Percentiles rank a stretch among this genome's conserved stretches.
Conservation (phyloP, 2,888 invertebrate species). For the Apamea sordens region DNA sequence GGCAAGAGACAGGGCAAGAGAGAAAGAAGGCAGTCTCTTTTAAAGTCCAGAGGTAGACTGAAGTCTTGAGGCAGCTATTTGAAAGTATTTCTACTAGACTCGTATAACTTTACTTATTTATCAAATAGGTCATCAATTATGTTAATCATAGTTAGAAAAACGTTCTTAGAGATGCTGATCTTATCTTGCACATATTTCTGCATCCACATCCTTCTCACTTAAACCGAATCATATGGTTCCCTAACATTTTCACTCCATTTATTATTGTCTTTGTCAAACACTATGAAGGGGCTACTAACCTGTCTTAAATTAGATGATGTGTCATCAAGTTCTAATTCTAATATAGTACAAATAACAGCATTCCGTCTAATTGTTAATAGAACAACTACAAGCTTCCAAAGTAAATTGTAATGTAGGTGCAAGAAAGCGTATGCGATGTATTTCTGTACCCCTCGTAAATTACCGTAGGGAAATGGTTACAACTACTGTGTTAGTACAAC, state of each 20-base stretch:
- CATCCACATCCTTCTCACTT: not conserved
- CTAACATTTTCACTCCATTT: not conserved
- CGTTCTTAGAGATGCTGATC: not conserved
- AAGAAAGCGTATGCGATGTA: constrained; percentile 45
- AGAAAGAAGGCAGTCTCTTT: too few relatives aligned
- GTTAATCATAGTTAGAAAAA: not conserved
- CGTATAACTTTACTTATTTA: not conserved
- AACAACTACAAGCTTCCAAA: constrained; percentile 12
- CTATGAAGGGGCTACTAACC: too few relatives aligned
- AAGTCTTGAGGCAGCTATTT: too few relatives aligned
- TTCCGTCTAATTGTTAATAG: not conserved
- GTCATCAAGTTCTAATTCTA: not conserved
- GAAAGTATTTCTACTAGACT: not conserved
- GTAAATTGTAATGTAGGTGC: constrained; percentile 43
- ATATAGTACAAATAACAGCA: not conserved
- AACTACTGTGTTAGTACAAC: constrained; percentile 25
- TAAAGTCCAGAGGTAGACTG: too few relatives aligned
- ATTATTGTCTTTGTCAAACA: not conserved
- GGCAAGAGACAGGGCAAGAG: too few relatives aligned
- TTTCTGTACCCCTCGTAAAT: constrained; percentile 49
- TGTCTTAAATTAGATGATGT: not conserved
- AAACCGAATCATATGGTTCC: constrained; percentile 2
- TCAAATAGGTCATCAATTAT: not conserved
- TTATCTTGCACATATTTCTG: not conserved
- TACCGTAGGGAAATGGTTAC: constrained; percentile 42